Base-by-base conservation (phyloP, 2,888 invertebrate genomes). In the Augochlorella aurata region DNA sequence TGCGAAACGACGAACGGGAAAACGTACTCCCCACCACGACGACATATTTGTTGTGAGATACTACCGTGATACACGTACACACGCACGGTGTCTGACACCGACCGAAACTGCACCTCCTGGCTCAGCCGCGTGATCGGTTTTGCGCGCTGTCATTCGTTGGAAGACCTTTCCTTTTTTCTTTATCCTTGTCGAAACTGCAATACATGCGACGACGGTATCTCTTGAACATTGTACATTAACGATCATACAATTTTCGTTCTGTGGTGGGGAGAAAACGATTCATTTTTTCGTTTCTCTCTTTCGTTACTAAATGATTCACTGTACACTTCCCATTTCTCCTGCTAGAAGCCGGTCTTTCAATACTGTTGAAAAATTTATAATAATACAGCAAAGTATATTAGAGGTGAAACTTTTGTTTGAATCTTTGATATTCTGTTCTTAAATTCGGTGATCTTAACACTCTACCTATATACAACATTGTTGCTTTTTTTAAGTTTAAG, bases 31-130 rank as follows among this genome's bases (percentile, higher is more conserved):
- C 85, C 82, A 74, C 79, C 82, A 74, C 74, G 67, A 44, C 69
- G 63, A 65, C 82, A 83, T 84, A 77, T 85, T 85, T 82, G 79
- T 84, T 78, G 78, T 77, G 81, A 77, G 79, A 81, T 77, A 85
- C 77, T 49, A 58, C 47, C 66, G 52, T 38, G 58, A 72, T 73
- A 61, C 71, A 76, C 65, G 7, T 8, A 14, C n/a, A 10, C 50
- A 65, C 21, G 16, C 38, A 58, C 79, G 74, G 52, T 50, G 52
- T 65, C 63, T 77, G 79, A 79, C 74, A 80, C 70, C 77, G 80
- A 76, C 82, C 73, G 79, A 74, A 54, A 79, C 61, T 70, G 44
- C 71, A 83, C 81, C 83, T 82, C 82, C 67, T 76, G 79, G 61
- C 66, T 76, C 70, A 45, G 73, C 83, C 84, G 83, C 84, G 84